Evolutionary conservation across 2,888 invertebrate species (phyloP), one percentile per base, ranked within the genome.

Genomic region (Callimorpha dominula): DNA sequence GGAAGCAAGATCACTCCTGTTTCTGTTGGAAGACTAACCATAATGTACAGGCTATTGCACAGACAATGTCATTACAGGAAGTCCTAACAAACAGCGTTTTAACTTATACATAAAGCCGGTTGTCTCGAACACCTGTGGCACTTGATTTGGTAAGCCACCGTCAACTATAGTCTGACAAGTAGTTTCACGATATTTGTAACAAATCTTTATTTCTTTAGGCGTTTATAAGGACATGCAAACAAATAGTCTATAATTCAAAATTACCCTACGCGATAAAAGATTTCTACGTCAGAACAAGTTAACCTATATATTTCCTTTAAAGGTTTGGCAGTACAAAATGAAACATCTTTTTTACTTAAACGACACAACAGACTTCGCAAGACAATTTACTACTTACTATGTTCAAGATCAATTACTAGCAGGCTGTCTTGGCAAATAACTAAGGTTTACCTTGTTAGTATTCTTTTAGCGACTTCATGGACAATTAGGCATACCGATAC

Each of bases 401-500:
- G 15, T 64, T 64, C 4, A 43, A 15, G 15, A 57, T 62, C 42
- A 65, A 46, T 57, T 8, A 71, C 49, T 52, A 65, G 15, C 14
- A 15, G 63, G 64, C 20, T 54, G 7, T 74, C 43, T 80, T 82
- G 76, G 72, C 81, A 75, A 9, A 63, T 50, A 46, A 62, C 9
- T 73, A 71, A 73, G 67, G 78, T 72, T 74, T 57, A 74, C 54
- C 75, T 67, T 40, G 70, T 63, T 66, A 8, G 52, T 72, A 70
- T 71, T 73, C 71, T 60, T 65, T 77, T 71, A 62, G 52, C 74
- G 65, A 76, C 72, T 73, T 80, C 72, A 76, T 78, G 62, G 78
- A 79, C 78, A 78, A 77, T 78, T 71, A 57, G 78, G 67, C 50
- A 70, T 71, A 73, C 65, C 66, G 52, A 74, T 68, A 77, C 74